Evolutionary conservation across 2,113 vertebrate species (phyloP), one percentile per base, ranked within the genome.

Genomic region (Rhynchopsitta pachyrhyncha): DNA sequence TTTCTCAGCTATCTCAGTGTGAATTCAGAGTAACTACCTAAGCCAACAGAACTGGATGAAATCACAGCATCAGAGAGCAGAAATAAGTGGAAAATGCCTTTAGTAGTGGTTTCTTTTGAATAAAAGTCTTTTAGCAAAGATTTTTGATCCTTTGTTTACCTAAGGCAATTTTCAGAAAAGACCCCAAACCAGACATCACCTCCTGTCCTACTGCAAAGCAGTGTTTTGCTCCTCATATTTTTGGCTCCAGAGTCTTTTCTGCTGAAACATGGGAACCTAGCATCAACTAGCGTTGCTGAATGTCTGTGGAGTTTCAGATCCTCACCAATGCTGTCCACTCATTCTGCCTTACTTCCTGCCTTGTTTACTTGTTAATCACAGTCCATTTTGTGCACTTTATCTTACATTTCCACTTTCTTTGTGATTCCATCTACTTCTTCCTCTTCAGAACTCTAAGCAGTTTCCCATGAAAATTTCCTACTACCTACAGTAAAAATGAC

Each of bases 401-500:
- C 67, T 62, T 64, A 35, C 11, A 52, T n/a, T 33, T 67, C 13
- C 11, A 6, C 8, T 35, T 80, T 63, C 60, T 71, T 78, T n/a
- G 22, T 39, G 20, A 28, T 50, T 84, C 35, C 6, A 13, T n/a
- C 46, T 8, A 87, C 76, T 82, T 46, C 57, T 63, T 70, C 20
- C 17, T 82, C 22, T 29, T 78, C 31, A 88, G 64, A 95, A 55
- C 31, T 50, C 27, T 57, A 68, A 84, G 33, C 55, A 76, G 47
- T 64, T 86, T 84, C 66, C 52, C 39, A 66, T 10, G 20, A 90
- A 92, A 66, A 89, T 28, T 84, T 94, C 47, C 74, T 47, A 31
- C 68, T 85, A 92, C 39, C 66, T 63, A 74, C 16, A 66, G 42
- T 82, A 82, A 95, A 96, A 91, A 95, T 57, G 28, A 50, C 59